Evolutionary conservation across 2,888 invertebrate species (phyloP).

Genomic region (Idaea straminata): DNA sequence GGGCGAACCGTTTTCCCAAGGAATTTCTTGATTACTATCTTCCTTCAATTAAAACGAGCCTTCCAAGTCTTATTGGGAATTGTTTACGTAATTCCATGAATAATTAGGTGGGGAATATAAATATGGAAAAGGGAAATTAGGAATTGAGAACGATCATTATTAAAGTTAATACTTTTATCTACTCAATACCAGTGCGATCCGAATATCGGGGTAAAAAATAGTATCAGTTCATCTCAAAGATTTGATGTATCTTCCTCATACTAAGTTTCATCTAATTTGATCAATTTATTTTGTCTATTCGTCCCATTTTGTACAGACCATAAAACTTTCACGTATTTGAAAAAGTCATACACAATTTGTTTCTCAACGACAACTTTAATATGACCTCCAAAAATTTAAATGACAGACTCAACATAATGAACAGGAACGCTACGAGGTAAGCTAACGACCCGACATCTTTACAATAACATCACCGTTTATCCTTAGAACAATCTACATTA

Average conservation of each 20-base stretch:
- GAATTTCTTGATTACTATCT: slow-evolving; percentile 29
- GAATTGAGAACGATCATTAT: not conserved
- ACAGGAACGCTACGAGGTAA: not conserved
- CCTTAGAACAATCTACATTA: not conserved
- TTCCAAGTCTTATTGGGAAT: slow-evolving; percentile 13
- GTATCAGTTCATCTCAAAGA: too few species aligned
- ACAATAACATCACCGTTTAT: not conserved
- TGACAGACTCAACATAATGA: not conserved
- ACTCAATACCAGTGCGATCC: too few species aligned
- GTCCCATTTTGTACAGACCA: too few species aligned
- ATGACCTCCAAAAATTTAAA: not conserved
- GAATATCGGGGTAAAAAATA: too few species aligned
- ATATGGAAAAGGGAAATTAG: not conserved
- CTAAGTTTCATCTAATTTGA: too few species aligned
- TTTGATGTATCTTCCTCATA: too few species aligned
- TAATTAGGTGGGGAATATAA: not conserved
- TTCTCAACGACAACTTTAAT: too few species aligned
- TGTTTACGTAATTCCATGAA: slow-evolving; percentile 5
- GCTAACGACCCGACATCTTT: not conserved
- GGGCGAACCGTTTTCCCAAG: slow-evolving; percentile 27
- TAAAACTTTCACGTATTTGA: too few species aligned
- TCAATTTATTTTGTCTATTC: too few species aligned
- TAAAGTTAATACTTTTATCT: not conserved
- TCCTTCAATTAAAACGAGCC: slow-evolving; percentile 32
- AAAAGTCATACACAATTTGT: too few species aligned